Base-by-base conservation (phyloP, 2,113 vertebrate species). In the Balaenoptera acutorostrata region DNA sequence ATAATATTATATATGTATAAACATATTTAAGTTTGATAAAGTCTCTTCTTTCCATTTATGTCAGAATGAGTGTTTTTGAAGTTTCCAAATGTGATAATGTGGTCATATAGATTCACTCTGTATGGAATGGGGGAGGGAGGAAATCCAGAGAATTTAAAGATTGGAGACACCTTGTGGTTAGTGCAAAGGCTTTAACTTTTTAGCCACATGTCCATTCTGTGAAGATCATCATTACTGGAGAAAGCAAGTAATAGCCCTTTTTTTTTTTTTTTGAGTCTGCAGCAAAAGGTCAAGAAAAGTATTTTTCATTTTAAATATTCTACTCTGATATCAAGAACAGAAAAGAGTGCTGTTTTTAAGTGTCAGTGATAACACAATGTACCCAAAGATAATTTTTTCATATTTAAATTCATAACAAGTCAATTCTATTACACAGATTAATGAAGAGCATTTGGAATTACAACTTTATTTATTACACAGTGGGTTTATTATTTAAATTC, bases 81-180 rank as follows among this genome's bases (percentile, higher is more conserved):
- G 64, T 69, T 92, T 98, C 36, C 36, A 96, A 96, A 95, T 89
- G 72, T 82, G 63, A 96, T 68, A 97, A 78, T 4, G 49, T 84
- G 90, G 80, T 95, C 18, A 41, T n/a, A 72, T 23, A 93, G 59
- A 27, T 61, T 80, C 49, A 92, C 52, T 92, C 63, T 92, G 57
- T 86, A 83, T 74, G 23, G 23, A 2, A 21, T 15, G 13, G 17
- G 41, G 11, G 29, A 63, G 31, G 29, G 10, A 49, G 25, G 2
- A 13, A 95, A 97, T 92, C 44, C 80, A 82, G 85, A 64, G 78
- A 97, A 95, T 94, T 86, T 96, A 97, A 97, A 98, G 92, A 82
- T 94, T 94, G 83, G 93, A 97, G 94, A 96, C 90, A 97, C 95
- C 90, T 98, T 96, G 87, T 88, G 89, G 96, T 52, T 27, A 97